Conservation (phyloP, 2,797 vertebrate genomes). For the Propithecus deckenii region DNA sequence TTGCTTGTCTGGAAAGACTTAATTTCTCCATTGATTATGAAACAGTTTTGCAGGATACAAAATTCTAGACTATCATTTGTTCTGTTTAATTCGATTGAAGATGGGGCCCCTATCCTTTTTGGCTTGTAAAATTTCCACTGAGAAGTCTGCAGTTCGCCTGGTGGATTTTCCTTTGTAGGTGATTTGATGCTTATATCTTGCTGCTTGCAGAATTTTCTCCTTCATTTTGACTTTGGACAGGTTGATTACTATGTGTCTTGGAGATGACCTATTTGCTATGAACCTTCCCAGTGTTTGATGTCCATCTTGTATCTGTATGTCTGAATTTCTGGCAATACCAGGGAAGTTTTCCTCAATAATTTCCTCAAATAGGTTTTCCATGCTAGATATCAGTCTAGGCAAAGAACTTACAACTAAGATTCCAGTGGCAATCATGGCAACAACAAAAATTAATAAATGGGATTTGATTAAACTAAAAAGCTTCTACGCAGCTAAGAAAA, state of each 20-base stretch:
- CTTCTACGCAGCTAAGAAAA: not conserved
- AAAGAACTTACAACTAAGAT: not conserved
- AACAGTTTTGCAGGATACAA: not conserved
- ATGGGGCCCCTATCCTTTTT: not conserved
- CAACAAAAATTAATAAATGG: not conserved
- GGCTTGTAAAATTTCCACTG: not conserved
- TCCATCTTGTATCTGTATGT: not conserved
- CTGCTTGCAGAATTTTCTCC: not conserved
- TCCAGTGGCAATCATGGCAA: not conserved
- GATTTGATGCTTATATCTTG: not conserved
- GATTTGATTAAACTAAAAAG: not conserved
- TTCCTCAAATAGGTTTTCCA: not conserved
- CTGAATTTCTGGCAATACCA: not conserved
- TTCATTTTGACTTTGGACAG: not conserved
- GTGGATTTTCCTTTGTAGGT: too few relatives aligned
- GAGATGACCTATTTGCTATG: not conserved
- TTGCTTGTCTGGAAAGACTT: not conserved
- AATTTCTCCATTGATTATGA: not conserved
- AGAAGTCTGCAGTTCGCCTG: not conserved
- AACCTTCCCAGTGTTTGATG: not conserved
- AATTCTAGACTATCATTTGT: not conserved
- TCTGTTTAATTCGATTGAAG: not conserved
- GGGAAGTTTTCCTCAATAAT: not conserved
- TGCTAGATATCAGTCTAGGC: not conserved
- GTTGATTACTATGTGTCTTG: not conserved